Evolutionary conservation across 2,888 invertebrate species (phyloP).

Genomic region (Plagodis pulveraria): DNA sequence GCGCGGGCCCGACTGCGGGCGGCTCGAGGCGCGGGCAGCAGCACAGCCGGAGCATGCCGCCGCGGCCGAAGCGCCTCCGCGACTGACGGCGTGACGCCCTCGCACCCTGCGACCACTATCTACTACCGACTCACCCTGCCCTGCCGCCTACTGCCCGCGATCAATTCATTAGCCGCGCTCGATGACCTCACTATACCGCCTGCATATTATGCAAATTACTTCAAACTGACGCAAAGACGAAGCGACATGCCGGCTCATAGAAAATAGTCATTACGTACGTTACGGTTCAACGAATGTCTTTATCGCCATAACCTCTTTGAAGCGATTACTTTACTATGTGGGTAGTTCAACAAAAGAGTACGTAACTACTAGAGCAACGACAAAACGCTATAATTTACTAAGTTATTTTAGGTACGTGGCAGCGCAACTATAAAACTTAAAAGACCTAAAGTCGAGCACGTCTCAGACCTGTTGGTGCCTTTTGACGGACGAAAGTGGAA

Average conservation of each 20-base stretch:
- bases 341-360: neutral
- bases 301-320: too few species aligned
- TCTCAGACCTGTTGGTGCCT: slow-evolving; percentile 52
- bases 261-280: slow-evolving; percentile 9
- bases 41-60: slow-evolving; percentile 70
- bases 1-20: slow-evolving; percentile 55
- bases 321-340: neutral
- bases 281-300: neutral
- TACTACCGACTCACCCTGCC: slow-evolving; percentile 33
- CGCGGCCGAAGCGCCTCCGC: slow-evolving; percentile 72
- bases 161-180: slow-evolving; percentile 60
- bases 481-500: slow-evolving; percentile 61
- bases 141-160: slow-evolving; percentile 40
- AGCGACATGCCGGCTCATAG: neutral
- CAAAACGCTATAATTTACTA: neutral
- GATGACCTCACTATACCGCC: slow-evolving; percentile 66
- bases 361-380: neutral
- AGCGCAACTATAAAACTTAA: slow-evolving; percentile 27
- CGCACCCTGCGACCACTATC: slow-evolving; percentile 41
- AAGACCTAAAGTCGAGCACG: slow-evolving; percentile 34
- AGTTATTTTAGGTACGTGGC: slow-evolving; percentile 2
- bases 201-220: slow-evolving; percentile 70
- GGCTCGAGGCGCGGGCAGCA: slow-evolving; percentile 57
- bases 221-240: slow-evolving; percentile 9
- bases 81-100: slow-evolving; percentile 69